Conservation (phyloP, 2,797 vertebrate species). For the Silurus aristotelis region DNA sequence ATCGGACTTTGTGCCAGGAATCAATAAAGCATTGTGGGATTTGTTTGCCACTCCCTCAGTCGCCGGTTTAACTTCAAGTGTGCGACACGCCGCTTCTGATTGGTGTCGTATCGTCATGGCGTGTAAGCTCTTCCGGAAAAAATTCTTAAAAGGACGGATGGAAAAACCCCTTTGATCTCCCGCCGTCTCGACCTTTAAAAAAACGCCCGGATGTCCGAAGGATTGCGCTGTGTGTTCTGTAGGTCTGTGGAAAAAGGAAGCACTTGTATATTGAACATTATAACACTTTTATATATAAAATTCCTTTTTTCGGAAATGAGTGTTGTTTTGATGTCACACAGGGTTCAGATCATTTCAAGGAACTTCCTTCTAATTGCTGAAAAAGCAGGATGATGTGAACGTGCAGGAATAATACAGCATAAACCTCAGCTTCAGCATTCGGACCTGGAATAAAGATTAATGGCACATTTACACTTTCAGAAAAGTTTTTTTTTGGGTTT, state of each 20-base stretch:
- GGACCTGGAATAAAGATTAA: no score
- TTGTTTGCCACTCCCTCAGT: conserved; percentile 4
- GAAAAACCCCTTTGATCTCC: background rate
- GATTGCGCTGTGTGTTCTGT: no score
- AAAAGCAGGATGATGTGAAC: background rate
- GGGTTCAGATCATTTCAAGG: background rate
- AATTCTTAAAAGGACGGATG: background rate
- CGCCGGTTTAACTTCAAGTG: conserved; percentile 28
- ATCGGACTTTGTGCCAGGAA: conserved; percentile 40
- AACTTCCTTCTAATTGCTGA: background rate
- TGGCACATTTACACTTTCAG: no score
- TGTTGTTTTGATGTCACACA: background rate
- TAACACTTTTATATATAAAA: no score
- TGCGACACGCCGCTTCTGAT: conserved; percentile 9
- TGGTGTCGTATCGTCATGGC: background rate
- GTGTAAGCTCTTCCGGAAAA: no score
- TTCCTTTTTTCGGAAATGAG: background rate
- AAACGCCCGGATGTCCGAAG: no score
- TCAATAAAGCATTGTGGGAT: conserved; percentile 40
- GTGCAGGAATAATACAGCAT: background rate
- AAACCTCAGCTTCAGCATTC: no score
- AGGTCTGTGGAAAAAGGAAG: no score
- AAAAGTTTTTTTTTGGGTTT: no score
- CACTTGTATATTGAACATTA: no score
- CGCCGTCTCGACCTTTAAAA: background rate